A percentile compares a stretch with the other conserved stretches of the same genome.
These are phyloP conservation scores for Tiliacea aurago DNA, from an alignment of 2,888 invertebrate genomes.

Conservation along the genomic window DNA sequence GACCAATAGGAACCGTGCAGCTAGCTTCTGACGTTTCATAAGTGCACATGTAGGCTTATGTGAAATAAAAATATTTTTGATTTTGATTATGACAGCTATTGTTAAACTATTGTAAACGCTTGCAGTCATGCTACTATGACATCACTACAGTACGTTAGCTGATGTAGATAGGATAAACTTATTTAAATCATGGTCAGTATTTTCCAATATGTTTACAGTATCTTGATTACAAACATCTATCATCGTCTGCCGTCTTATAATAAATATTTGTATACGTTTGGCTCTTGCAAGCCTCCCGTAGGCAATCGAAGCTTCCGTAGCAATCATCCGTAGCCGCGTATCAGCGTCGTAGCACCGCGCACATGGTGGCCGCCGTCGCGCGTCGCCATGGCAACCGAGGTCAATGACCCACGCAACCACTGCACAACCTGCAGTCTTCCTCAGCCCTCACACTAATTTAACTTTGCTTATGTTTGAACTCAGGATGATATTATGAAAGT, in stretches of 20 bases:
- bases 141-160: too few relatives aligned
- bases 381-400: slow-evolving; percentile 84
- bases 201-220: too few relatives aligned
- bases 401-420: slow-evolving; percentile 84
- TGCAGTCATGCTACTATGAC: too few relatives aligned
- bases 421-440: slow-evolving; percentile 71
- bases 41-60: too few relatives aligned
- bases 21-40: too few relatives aligned
- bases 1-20: too few relatives aligned
- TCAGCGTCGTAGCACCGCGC: slow-evolving; percentile 69
- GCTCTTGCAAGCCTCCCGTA: slow-evolving; percentile 50
- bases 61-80: too few relatives aligned
- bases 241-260: not conserved
- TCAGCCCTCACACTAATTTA: slow-evolving; percentile 38
- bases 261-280: slow-evolving; percentile 21
- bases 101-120: too few relatives aligned
- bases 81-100: too few relatives aligned
- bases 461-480: not conserved
- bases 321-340: slow-evolving; percentile 72
- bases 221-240: too few relatives aligned
- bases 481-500: not conserved
- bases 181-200: not conserved
- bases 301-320: slow-evolving; percentile 76
- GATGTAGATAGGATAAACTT: too few relatives aligned
- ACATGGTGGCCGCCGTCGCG: slow-evolving; percentile 82